Evolutionary conservation across 2,888 invertebrate genomes (phyloP).

Genomic region (Pandemis corylana): DNA sequence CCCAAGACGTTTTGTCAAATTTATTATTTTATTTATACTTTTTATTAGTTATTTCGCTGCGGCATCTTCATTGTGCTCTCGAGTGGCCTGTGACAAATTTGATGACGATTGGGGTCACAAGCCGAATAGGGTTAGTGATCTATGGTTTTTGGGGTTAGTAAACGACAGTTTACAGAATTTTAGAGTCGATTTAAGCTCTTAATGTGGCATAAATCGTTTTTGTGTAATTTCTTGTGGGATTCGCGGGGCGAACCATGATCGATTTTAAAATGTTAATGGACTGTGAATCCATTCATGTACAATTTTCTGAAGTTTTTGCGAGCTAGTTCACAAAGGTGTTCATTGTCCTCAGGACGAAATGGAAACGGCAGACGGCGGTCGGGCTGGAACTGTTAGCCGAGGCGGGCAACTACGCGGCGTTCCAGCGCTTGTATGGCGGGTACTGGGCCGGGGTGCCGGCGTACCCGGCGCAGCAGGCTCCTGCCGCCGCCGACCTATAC

Average conservation of each 20-base stretch:
- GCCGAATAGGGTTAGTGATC: constrained; percentile 71
- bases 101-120: constrained; percentile 81
- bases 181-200: constrained; percentile 77
- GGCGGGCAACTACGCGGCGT: constrained; percentile 99
- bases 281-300: constrained; percentile 61
- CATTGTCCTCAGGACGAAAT: constrained; percentile 92
- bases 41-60: constrained; percentile 78
- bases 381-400: constrained; percentile 98
- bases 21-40: constrained; percentile 84
- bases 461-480: constrained; percentile 88
- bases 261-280: constrained; percentile 66
- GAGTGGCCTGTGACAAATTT: constrained; percentile 85
- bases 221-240: constrained; percentile 70
- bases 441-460: constrained; percentile 89
- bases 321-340: neutral
- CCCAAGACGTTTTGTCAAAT: constrained; percentile 85
- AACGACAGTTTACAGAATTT: constrained; percentile 80
- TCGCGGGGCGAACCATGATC: constrained; percentile 55
- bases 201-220: constrained; percentile 75
- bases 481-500: constrained; percentile 91
- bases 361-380: constrained; percentile 99
- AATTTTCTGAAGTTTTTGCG: neutral
- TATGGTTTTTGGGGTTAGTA: constrained; percentile 71
- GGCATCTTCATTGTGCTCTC: constrained; percentile 74
- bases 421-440: constrained; percentile 96